Evolutionary conservation across 1,140 invertebrate species (phyloP), one percentile per base, ranked within the genome.

Genomic region (Eriocheir sinensis): DNA sequence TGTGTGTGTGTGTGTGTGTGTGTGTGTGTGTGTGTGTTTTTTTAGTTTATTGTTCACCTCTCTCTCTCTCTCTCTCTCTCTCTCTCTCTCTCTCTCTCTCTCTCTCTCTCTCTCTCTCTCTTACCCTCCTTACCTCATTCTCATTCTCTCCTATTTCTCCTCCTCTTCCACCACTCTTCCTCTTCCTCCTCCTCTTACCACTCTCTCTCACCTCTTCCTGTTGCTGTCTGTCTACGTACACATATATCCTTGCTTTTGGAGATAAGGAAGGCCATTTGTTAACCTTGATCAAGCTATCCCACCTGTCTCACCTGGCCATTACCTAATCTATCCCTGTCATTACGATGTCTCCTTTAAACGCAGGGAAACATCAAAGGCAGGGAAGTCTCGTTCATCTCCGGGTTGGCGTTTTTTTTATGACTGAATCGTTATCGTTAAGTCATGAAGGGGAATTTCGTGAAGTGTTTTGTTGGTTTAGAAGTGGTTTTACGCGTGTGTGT

Each of bases 51-150:
- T n/a, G n/a, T 72, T 72, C 60, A 72, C 60, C 27, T 72, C 60
- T 72, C 60, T 72, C 60, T 72, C 60, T 72, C 60, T 72, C 60
- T 72, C 60, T 72, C 60, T 72, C 60, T 72, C 60, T 72, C 60
- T 72, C 60, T 72, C 60, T 72, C 60, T 72, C 60, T 72, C 60
- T 72, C 60, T 72, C 60, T 72, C 2, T 6, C 8, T 21, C 27
- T 1, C 27, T 72, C 21, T 6, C 27, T 6, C 60, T n/a, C 21
- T 1, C n/a, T n/a, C 12, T n/a, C 60, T 72, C n/a, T n/a, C 27
- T 21, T 53, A 17, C 12, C 48, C 48, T 53, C 48, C 48, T 53
- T 53, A 53, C n/a, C n/a, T n/a, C n/a, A n/a, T n/a, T n/a, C n/a
- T n/a, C n/a, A n/a, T n/a, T n/a, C n/a, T n/a, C n/a, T n/a, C n/a